Conservation (phyloP, 1,140 invertebrate species). For the Augochlora pura region DNA sequence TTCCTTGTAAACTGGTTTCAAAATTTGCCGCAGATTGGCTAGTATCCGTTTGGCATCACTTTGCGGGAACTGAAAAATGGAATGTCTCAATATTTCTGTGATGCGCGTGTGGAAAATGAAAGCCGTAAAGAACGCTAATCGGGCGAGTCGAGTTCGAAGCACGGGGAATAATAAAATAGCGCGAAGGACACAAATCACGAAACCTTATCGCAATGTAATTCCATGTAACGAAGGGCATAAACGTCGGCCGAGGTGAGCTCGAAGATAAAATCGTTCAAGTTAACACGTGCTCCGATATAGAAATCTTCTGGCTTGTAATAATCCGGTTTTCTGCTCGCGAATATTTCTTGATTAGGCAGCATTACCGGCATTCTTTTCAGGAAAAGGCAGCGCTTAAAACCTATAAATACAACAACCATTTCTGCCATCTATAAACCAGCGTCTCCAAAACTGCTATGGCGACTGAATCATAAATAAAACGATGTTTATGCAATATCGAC, state of each 20-base stretch:
- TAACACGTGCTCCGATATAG: conserved; percentile 88
- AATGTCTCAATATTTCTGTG: neutral
- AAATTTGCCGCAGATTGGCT: conserved; percentile 84
- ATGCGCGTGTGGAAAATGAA: neutral
- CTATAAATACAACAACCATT: conserved; percentile 63
- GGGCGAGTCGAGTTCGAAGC: neutral
- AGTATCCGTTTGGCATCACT: conserved; percentile 85
- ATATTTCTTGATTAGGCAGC: conserved; percentile 87
- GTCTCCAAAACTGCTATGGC: neutral
- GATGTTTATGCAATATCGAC: neutral
- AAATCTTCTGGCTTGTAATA: conserved; percentile 89
- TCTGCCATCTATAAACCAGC: neutral
- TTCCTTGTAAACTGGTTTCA: conserved; percentile 86
- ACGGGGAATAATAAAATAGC: neutral
- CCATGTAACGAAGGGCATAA: conserved; percentile 93
- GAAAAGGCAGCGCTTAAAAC: conserved; percentile 85
- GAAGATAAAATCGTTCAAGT: conserved; percentile 89
- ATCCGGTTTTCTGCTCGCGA: conserved; percentile 84
- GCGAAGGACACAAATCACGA: conserved; percentile 3
- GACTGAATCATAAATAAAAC: neutral
- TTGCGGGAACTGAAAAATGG: conserved; percentile 84
- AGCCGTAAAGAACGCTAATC: neutral
- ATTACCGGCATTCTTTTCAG: conserved; percentile 84
- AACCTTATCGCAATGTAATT: conserved; percentile 88
- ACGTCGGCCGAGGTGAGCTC: conserved; percentile 90